Evolutionary conservation across 2,113 vertebrate species (phyloP).

Genomic region (Piprites chloris): DNA sequence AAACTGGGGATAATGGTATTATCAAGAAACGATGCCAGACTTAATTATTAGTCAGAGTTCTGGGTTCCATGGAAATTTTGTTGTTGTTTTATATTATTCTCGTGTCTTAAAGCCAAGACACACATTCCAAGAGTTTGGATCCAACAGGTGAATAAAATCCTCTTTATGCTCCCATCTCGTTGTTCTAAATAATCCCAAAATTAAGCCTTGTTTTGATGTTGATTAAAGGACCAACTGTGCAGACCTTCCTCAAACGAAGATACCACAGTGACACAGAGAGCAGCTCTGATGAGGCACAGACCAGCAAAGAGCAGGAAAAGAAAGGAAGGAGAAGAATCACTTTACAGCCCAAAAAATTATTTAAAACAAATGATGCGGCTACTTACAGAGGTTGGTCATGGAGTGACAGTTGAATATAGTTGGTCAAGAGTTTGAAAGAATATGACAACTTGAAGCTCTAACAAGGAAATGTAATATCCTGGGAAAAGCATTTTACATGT

Average conservation of each 20-base stretch:
- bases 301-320: neutral
- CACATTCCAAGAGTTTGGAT: neutral
- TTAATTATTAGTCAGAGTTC: neutral
- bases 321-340: slow-evolving; percentile 3
- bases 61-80: neutral
- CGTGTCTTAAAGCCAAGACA: neutral
- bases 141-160: neutral
- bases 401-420: neutral
- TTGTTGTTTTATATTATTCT: neutral
- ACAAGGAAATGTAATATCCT: neutral
- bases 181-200: neutral
- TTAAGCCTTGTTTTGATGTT: neutral
- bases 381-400: slow-evolving; percentile 56
- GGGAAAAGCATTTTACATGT: neutral
- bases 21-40: neutral
- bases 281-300: slow-evolving; percentile 48
- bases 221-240: slow-evolving; percentile 40
- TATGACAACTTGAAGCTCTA: neutral
- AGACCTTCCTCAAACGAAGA: slow-evolving; percentile 49
- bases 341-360: slow-evolving; percentile 62
- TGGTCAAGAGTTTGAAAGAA: neutral
- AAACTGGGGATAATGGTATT: neutral
- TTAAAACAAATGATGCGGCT: slow-evolving; percentile 34
- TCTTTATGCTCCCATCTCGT: neutral
- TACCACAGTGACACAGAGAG: slow-evolving; percentile 30